Evolutionary conservation across 2,888 invertebrate species (phyloP).

Genomic region (Anoncus sp.): DNA sequence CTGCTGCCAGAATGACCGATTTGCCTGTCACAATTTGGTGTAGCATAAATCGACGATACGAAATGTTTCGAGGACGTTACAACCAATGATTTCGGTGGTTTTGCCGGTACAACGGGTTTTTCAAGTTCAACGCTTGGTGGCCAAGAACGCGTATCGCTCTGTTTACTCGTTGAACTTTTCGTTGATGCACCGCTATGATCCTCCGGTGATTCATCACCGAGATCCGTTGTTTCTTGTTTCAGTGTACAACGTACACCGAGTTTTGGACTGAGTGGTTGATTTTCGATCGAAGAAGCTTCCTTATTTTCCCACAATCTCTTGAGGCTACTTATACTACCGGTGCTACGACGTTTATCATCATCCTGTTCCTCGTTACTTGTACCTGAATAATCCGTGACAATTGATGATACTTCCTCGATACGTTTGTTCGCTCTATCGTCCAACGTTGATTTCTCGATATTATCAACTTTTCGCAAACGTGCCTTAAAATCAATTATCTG

Average conservation of each 20-base stretch:
- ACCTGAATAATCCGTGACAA: slow-evolving; percentile 47
- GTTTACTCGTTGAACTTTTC: slow-evolving; percentile 81
- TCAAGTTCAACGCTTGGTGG: slow-evolving; percentile 86
- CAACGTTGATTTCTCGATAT: slow-evolving; percentile 75
- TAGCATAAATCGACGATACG: slow-evolving; percentile 90
- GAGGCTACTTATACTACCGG: slow-evolving; percentile 96
- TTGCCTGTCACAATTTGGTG: slow-evolving; percentile 85
- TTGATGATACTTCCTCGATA: slow-evolving; percentile 72
- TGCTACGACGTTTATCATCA: slow-evolving; percentile 95
- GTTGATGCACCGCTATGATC: slow-evolving; percentile 82
- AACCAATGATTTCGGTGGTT: slow-evolving; percentile 81
- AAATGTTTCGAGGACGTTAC: slow-evolving; percentile 83
- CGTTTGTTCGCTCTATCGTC: slow-evolving; percentile 78
- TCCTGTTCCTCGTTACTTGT: slow-evolving; percentile 86
- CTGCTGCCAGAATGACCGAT: slow-evolving; percentile 18
- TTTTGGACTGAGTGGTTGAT: slow-evolving; percentile 88
- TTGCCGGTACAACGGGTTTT: slow-evolving; percentile 85
- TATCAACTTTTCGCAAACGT: slow-evolving; percentile 92
- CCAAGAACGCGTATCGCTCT: slow-evolving; percentile 84
- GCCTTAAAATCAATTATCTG: slow-evolving; percentile 94
- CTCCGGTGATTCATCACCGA: slow-evolving; percentile 82
- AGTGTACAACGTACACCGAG: slow-evolving; percentile 78
- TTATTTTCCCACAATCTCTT: slow-evolving; percentile 97
- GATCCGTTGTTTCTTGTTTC: slow-evolving; percentile 73
- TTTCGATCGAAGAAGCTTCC: slow-evolving; percentile 84